Evolutionary conservation across 1,140 invertebrate genomes (phyloP), one percentile per base, ranked within the genome.

Genomic region (Anadara kagoshimensis): DNA sequence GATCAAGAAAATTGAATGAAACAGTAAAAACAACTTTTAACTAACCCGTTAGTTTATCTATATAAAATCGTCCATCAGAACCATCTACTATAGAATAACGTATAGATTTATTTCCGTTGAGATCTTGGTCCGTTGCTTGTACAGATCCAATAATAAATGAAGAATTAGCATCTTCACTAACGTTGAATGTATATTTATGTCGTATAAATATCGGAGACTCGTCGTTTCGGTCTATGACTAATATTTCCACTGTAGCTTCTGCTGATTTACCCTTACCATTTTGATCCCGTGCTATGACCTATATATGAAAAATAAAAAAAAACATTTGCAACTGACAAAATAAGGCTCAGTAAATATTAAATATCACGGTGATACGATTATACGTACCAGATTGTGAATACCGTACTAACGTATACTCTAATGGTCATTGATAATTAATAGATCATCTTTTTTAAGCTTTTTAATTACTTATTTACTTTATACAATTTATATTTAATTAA

Each of bases 141-240:
- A 82, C 69, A 49, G 43, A 43, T 20, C 80, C 80, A 45, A 80
- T 72, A 5, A 41, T 16, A 4, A 62, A 10, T 16, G 45, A 61
- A 53, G 44, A 22, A 18, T 5, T 5, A 47, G 71, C 59, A 41
- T 24, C 47, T 47, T 81, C 76, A 0, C 22, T 53, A 10, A 78
- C 26, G 47, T 3, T 63, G 44, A 88, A 90, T 24, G 76, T 79
- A 78, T 91, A 92, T 44, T 41, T 47, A 12, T 79, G 73, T 8
- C 86, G 76, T 10, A 72, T 64, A 76, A 92, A 91, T n/a, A 76
- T 62, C 1, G 90, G 88, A 20, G 68, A 10, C 45, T 81, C 80
- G 54, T 86, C 84, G 59, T 85, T 85, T 18, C 68, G 72, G 72
- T 86, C 83, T 12, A 18, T 11, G 12, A 83, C 20, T 24, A 10